phyloP scores from a whole-genome alignment of 2,888 invertebrate species.

The Himalopsyche kuldschensis region DNA sequence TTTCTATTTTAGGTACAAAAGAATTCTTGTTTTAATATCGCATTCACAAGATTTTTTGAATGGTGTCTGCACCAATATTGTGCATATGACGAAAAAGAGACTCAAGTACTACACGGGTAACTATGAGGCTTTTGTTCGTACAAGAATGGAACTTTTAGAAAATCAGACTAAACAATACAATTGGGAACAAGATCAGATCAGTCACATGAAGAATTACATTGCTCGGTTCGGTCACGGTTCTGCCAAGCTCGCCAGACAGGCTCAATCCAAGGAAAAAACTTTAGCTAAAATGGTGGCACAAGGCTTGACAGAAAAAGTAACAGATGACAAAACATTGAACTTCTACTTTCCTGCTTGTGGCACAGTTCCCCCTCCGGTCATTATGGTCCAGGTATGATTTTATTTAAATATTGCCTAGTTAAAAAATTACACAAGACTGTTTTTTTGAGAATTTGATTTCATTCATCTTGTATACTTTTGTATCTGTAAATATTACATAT shows the following conservation, averaged over 20 bases:
- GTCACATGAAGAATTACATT: conserved; percentile 99
- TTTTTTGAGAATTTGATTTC: too few species aligned
- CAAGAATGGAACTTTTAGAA: conserved; percentile 90
- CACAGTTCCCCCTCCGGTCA: conserved; percentile 96
- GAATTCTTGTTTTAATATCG: conserved; percentile 95
- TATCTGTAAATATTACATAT: too few species aligned
- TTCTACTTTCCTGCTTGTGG: conserved; percentile 97
- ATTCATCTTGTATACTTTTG: too few species aligned
- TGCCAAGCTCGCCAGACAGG: conserved; percentile 96
- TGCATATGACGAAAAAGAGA: conserved; percentile 90
- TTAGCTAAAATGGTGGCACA: conserved; percentile 98
- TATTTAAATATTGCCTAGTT: too few species aligned
- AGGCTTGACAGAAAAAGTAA: conserved; percentile 94
- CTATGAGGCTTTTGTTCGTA: conserved; percentile 95
- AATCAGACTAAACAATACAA: conserved; percentile 99
- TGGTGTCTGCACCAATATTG: conserved; percentile 94
- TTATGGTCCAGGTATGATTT: conserved; percentile 73
- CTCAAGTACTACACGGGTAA: conserved; percentile 95
- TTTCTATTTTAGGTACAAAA: conserved; percentile 72
- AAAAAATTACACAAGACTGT: too few species aligned
- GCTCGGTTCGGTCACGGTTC: conserved; percentile 99
- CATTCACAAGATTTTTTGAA: conserved; percentile 99
- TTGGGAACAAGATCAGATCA: conserved; percentile 99
- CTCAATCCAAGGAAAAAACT: conserved; percentile 99
- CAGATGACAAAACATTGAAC: conserved; percentile 84